These are phyloP conservation scores for Linnaemya vulpina DNA, from an alignment of 2,888 invertebrate species.

Conservation along the genomic window DNA sequence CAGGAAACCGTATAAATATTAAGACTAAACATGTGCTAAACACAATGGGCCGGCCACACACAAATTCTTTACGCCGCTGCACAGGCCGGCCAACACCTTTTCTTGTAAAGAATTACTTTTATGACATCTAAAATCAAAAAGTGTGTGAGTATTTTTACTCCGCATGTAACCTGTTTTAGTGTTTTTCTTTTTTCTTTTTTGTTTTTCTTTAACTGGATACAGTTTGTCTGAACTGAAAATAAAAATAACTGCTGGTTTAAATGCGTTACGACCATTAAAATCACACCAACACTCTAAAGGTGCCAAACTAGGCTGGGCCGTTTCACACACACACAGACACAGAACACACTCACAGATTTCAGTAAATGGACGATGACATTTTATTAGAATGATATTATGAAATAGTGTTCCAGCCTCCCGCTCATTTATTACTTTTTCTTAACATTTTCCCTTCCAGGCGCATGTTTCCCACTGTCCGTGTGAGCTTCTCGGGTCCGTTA, in stretches of 20 bases:
- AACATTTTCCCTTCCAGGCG: slow-evolving; percentile 86
- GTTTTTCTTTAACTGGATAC: slow-evolving; percentile 21
- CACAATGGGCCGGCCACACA: slow-evolving; percentile 67
- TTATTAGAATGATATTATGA: background rate
- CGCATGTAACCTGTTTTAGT: slow-evolving; percentile 66
- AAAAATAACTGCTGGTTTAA: slow-evolving; percentile 31
- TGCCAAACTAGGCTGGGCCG: slow-evolving; percentile 25
- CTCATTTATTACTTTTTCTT: background rate
- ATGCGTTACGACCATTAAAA: slow-evolving; percentile 45
- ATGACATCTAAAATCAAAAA: slow-evolving; percentile 33
- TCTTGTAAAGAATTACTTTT: slow-evolving; percentile 44
- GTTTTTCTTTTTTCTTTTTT: slow-evolving; percentile 9
- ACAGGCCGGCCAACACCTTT: slow-evolving; percentile 63
- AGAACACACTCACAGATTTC: background rate
- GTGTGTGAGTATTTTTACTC: slow-evolving; percentile 30
- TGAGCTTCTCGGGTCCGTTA: slow-evolving; percentile 91
- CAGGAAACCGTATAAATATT: slow-evolving; percentile 66
- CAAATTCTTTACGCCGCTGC: slow-evolving; percentile 45
- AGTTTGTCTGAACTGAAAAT: slow-evolving; percentile 38
- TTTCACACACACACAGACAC: background rate
- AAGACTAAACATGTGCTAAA: slow-evolving; percentile 66
- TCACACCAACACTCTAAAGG: slow-evolving; percentile 39
- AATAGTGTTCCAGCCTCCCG: background rate
- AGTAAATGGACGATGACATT: background rate
- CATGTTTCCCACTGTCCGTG: slow-evolving; percentile 98